phyloP scores from a whole-genome alignment of 1,140 invertebrate genomes.

The Neodiprion virginianus region DNA sequence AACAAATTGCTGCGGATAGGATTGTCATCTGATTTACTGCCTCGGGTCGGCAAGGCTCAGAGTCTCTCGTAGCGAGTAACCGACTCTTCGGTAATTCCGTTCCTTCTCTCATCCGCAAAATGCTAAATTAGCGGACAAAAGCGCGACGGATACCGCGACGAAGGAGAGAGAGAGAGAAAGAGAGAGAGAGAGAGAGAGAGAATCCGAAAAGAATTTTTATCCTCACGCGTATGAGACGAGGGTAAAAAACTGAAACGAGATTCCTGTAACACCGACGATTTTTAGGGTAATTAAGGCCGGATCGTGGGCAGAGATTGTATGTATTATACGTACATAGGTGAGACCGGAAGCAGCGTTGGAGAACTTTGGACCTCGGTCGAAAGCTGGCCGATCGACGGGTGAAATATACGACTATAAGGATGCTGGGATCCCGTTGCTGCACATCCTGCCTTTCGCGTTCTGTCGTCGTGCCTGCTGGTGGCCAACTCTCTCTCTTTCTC shows the following conservation, averaged over 20 bases:
- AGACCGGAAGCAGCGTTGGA: no score
- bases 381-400: neutral
- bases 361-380: neutral
- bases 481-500: no score
- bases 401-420: neutral
- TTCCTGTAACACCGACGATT: neutral
- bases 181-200: neutral
- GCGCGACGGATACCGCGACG: constrained; percentile 19
- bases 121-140: no score
- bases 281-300: neutral
- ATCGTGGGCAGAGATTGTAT: no score
- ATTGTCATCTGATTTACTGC: constrained; percentile 7
- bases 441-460: neutral
- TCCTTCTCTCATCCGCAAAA: no score
- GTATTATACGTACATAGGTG: no score
- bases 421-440: neutral
- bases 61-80: neutral
- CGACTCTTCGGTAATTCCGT: constrained; percentile 14
- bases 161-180: constrained; percentile 11
- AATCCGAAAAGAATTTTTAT: neutral
- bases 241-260: neutral
- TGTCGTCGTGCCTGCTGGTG: no score
- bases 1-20: constrained; percentile 5
- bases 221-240: neutral
- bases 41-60: neutral